Evolutionary conservation across 1,140 invertebrate species (phyloP).

Genomic region (Drosophila subobscura): DNA sequence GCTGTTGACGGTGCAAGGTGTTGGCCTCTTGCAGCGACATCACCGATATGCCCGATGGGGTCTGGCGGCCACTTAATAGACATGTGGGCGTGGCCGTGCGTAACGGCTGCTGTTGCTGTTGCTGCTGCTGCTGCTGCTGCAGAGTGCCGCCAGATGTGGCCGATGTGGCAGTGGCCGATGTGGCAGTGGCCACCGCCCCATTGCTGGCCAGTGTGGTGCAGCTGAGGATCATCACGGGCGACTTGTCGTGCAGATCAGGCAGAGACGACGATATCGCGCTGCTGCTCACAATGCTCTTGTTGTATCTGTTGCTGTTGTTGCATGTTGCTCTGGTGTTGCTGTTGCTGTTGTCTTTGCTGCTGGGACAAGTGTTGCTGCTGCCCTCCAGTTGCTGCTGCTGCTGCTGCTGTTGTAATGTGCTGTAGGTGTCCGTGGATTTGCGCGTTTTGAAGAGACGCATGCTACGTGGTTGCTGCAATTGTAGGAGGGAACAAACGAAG

Average conservation of each 20-base stretch:
- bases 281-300: slow-evolving; percentile 70
- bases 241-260: slow-evolving; percentile 79
- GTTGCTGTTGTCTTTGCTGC: not conserved
- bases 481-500: slow-evolving; percentile 2
- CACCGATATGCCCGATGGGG: slow-evolving; percentile 73
- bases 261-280: slow-evolving; percentile 73
- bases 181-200: slow-evolving; percentile 39
- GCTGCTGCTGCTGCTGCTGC: slow-evolving; percentile 19
- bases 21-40: slow-evolving; percentile 73
- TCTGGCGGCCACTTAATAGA: slow-evolving; percentile 72
- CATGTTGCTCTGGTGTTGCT: slow-evolving; percentile 25
- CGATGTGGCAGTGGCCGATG: slow-evolving; percentile 16
- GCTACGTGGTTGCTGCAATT: slow-evolving; percentile 54
- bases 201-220: slow-evolving; percentile 78
- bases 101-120: slow-evolving; percentile 53
- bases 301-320: slow-evolving; percentile 43
- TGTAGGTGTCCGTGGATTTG: slow-evolving; percentile 80
- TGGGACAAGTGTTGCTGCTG: slow-evolving; percentile 20
- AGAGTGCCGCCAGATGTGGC: slow-evolving; percentile 31
- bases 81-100: slow-evolving; percentile 72
- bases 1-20: slow-evolving; percentile 51
- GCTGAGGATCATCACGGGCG: slow-evolving; percentile 82
- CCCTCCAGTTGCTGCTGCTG: slow-evolving; percentile 26
- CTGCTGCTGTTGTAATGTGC: slow-evolving; percentile 57
- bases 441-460: slow-evolving; percentile 82